Percentiles rank a stretch among this genome's conserved stretches.
phyloP scores from a whole-genome alignment of 1,140 invertebrate species.

The Drosophila auraria region DNA sequence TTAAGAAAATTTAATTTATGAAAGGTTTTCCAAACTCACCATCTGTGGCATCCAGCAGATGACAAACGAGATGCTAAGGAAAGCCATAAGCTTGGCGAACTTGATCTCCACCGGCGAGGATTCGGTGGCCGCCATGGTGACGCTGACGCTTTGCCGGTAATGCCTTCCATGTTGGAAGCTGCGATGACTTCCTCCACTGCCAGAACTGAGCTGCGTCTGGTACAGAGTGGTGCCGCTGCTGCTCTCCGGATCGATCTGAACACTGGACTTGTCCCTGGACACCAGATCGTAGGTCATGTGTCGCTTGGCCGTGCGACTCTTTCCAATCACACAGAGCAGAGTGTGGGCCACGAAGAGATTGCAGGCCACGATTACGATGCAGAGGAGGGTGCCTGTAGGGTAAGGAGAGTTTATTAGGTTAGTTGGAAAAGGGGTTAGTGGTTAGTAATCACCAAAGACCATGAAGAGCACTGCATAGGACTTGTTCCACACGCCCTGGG shows the following conservation, averaged over 20 bases:
- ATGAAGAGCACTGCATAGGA: slow-evolving; percentile 93
- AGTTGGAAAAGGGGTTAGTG: neutral
- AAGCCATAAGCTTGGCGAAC: slow-evolving; percentile 93
- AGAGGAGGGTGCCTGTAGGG: slow-evolving; percentile 89
- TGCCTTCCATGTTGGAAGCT: slow-evolving; percentile 60
- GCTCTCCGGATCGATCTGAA: slow-evolving; percentile 70
- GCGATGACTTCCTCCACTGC: slow-evolving; percentile 46
- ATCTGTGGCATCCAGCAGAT: slow-evolving; percentile 95
- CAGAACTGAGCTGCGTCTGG: slow-evolving; percentile 59
- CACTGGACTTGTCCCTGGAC: slow-evolving; percentile 65
- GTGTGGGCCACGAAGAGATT: slow-evolving; percentile 91
- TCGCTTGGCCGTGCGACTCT: slow-evolving; percentile 70
- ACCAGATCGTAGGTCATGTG: slow-evolving; percentile 80
- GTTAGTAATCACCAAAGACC: slow-evolving; percentile 88
- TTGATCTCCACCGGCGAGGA: slow-evolving; percentile 92
- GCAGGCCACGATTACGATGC: slow-evolving; percentile 91
- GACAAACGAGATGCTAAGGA: slow-evolving; percentile 92
- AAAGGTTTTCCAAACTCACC: too few relatives aligned
- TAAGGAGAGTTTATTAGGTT: neutral
- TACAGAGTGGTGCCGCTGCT: slow-evolving; percentile 77
- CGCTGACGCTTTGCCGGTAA: slow-evolving; percentile 76
- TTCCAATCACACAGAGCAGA: slow-evolving; percentile 88
- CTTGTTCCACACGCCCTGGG: slow-evolving; percentile 87
- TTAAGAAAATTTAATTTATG: too few relatives aligned
- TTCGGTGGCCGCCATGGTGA: slow-evolving; percentile 80